Evolutionary conservation across 2,888 invertebrate species (phyloP), one percentile per base, ranked within the genome.

Genomic region (Raillietiella orientalis): DNA sequence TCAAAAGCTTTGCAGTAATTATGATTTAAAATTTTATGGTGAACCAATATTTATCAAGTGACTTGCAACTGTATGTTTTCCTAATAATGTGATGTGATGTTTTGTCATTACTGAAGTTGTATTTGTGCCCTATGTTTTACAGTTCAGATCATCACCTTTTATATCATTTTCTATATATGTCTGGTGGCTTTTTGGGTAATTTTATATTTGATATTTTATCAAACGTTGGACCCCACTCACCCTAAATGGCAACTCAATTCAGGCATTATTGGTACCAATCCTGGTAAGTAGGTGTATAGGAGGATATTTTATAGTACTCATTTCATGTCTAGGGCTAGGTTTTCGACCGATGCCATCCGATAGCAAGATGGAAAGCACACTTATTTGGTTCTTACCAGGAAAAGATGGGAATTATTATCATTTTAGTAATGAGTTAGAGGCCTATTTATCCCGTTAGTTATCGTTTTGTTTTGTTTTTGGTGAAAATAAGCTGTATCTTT

Each of bases 341-440:
- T 93, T 87, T 56, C 61, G 90, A 44, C 96, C 96, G 33, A 75
- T 79, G 70, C 82, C 90, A 5, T 65, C 79, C 38, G 70, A 71
- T 39, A 60, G 62, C 31, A 79, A 84, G 43, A 75, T 82, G 37
- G 84, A 84, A 47, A 87, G 84, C 46, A 90, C 90, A 34, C 61
- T 96, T 40, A 72, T 96, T 50, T 77, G 82, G 67, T 90, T 82
- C 58, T 70, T 65, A 48, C 60, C 62, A 34, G 59, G 59, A 37
- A 62, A 66, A 42, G 58, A 59, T 41, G 64, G 66, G 29, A 74
- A 74, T 44, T 66, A 64, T 41, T 55, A 62, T 37, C 63, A 66
- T 42, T 79, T 77, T 77, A 62, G 66, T 35, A 52, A 55, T 27
- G 63, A 66, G 46, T 56, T 79, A 37, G 61, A 65, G 36, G 50